Evolutionary conservation across 2,113 vertebrate genomes (phyloP).

Genomic region (Oophaga pumilio): DNA sequence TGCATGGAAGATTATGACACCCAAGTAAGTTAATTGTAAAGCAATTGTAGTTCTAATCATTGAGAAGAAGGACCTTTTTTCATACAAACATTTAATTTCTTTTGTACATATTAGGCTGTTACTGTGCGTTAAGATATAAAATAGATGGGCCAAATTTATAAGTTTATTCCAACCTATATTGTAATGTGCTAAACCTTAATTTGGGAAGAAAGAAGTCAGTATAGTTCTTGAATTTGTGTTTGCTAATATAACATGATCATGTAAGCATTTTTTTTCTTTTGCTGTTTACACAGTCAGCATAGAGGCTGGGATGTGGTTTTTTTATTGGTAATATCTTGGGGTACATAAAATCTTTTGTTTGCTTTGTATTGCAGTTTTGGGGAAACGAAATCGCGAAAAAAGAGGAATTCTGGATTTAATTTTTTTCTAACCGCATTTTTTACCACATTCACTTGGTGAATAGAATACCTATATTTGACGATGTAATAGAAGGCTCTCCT

Average conservation of each 20-base stretch:
- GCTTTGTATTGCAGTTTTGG: too few species aligned
- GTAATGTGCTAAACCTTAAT: not conserved
- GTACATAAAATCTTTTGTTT: too few species aligned
- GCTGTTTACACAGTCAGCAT: too few species aligned
- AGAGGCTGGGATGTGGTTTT: too few species aligned
- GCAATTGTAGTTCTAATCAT: not conserved
- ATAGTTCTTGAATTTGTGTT: not conserved
- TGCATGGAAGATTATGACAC: slow-evolving; percentile 17
- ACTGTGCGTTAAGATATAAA: not conserved
- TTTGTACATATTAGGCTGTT: not conserved
- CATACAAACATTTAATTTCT: not conserved
- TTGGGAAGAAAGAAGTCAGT: not conserved
- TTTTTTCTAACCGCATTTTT: too few species aligned
- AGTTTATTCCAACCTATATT: not conserved
- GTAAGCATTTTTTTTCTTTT: too few species aligned
- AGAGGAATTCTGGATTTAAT: too few species aligned
- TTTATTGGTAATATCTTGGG: too few species aligned
- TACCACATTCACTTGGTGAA: too few species aligned
- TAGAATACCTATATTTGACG: too few species aligned
- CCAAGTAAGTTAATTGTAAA: not conserved
- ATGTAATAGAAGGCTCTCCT: too few species aligned
- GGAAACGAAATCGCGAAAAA: too few species aligned
- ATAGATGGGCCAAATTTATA: not conserved
- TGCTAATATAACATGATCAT: not conserved
- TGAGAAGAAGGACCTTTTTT: not conserved